Evolutionary conservation across 2,113 vertebrate genomes (phyloP), one percentile per base, ranked within the genome.

Genomic region (Phrynosoma blainvillii): DNA sequence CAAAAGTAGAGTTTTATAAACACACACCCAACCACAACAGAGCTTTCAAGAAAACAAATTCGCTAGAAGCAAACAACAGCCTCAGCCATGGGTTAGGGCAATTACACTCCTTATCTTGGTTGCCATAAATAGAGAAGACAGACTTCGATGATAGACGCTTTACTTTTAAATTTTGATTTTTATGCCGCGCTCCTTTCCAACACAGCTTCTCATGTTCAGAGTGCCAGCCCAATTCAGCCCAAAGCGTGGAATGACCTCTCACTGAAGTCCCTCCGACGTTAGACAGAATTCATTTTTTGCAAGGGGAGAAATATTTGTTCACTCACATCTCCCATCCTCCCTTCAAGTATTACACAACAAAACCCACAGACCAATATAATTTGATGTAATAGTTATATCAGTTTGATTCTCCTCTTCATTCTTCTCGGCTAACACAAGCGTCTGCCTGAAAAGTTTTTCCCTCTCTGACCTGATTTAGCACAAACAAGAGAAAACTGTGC

Each of bases 401-500:
- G 62, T 70, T 77, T 82, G 84, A 40, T 82, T 82, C 40, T 91
- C 94, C 91, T 94, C 90, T 76, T 90, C 30, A 90, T 94, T 94
- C 94, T 94, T 86, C 91, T 88, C 91, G 90, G 85, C 93, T 91
- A 94, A 95, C 93, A 93, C 94, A 93, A 95, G 92, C 94, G 94
- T 94, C 95, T 95, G 94, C 94, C 91, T 90, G 95, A 94, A 94
- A 95, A 95, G 92, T 94, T 94, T 95, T 94, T 94, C 94, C 93
- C 92, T 94, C 95, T 91, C 91, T 95, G 95, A 96, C 95, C 95
- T 93, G 95, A 94, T 95, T 96, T 94, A 95, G 93, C 92, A 88
- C 93, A 93, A 95, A 96, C 95, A 96, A 96, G 95, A 91, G 93
- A 94, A 95, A 96, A 93, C 95, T 94, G 94, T 95, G 89, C 93